A percentile compares a stretch with the other conserved stretches of the same genome.
Evolutionary conservation across 2,888 invertebrate species (phyloP).

Genomic region (Eretmocerus hayati): DNA sequence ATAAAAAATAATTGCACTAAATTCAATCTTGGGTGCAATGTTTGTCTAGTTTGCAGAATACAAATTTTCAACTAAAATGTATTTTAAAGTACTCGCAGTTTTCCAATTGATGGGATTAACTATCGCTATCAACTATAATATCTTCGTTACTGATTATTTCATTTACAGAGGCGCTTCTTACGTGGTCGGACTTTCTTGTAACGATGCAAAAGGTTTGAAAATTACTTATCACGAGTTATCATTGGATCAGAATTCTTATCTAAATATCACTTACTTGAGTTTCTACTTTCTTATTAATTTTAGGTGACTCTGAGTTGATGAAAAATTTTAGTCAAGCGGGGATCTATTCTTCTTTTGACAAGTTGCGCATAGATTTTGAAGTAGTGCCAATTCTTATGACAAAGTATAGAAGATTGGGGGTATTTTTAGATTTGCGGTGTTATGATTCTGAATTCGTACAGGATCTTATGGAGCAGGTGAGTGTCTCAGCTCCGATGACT

Average conservation of each 20-base stretch:
- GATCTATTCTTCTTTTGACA: slow-evolving; percentile 27
- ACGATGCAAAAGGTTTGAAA: slow-evolving; percentile 23
- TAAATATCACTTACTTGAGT: too few species aligned
- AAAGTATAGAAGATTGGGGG: slow-evolving; percentile 25
- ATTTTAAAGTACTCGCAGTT: not conserved
- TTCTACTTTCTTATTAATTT: too few species aligned
- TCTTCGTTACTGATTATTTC: slow-evolving; percentile 30
- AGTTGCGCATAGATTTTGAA: slow-evolving; percentile 23
- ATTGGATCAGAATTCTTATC: too few species aligned
- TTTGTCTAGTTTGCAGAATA: too few species aligned
- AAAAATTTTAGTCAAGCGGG: slow-evolving; percentile 28
- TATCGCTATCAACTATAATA: slow-evolving; percentile 15
- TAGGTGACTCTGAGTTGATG: slow-evolving; percentile 28
- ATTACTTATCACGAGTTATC: not conserved
- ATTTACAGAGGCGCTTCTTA: slow-evolving; percentile 25
- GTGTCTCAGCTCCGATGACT: too few species aligned
- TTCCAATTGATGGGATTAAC: not conserved
- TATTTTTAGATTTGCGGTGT: slow-evolving; percentile 33
- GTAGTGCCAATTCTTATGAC: slow-evolving; percentile 24
- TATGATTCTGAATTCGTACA: too few species aligned
- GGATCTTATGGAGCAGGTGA: too few species aligned
- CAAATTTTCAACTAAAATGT: not conserved
- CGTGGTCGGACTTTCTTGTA: slow-evolving; percentile 32
- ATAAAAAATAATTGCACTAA: too few species aligned
- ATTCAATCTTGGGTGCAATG: too few species aligned